phyloP scores from a whole-genome alignment of 2,888 invertebrate species.

The Xylota sylvarum region DNA sequence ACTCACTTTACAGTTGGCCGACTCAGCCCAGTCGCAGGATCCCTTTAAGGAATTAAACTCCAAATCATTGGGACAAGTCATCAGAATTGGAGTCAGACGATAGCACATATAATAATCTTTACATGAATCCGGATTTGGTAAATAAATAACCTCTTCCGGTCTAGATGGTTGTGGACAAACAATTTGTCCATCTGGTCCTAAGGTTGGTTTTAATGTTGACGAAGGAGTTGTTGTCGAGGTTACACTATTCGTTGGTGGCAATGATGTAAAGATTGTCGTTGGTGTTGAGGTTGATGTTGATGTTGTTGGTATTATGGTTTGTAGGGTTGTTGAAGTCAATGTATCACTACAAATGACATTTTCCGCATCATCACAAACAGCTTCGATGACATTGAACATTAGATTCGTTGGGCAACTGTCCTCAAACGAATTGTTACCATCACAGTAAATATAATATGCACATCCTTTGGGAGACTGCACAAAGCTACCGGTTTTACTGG shows the following conservation, averaged over 20 bases:
- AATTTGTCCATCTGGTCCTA: constrained; percentile 19
- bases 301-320: constrained; percentile 42
- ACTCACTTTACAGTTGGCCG: constrained; percentile 81
- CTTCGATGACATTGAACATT: constrained; percentile 80
- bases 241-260: neutral
- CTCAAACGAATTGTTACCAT: constrained; percentile 79
- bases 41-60: constrained; percentile 80
- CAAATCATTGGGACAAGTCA: constrained; percentile 81
- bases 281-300: constrained; percentile 39
- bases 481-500: constrained; percentile 76
- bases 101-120: constrained; percentile 82
- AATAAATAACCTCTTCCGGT: constrained; percentile 79
- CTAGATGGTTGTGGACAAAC: constrained; percentile 80
- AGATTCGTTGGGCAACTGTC: constrained; percentile 80
- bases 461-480: constrained; percentile 79
- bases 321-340: constrained; percentile 30
- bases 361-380: constrained; percentile 79
- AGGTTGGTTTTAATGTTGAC: neutral
- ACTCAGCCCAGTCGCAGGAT: constrained; percentile 82
- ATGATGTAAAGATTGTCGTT: constrained; percentile 4
- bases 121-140: constrained; percentile 80
- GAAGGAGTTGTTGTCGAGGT: constrained; percentile 13
- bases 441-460: constrained; percentile 80
- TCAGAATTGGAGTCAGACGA: constrained; percentile 78
- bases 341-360: constrained; percentile 77